Evolutionary conservation across 1,140 invertebrate genomes (phyloP), one percentile per base, ranked within the genome.

Genomic region (Aphaenogaster rudis): DNA sequence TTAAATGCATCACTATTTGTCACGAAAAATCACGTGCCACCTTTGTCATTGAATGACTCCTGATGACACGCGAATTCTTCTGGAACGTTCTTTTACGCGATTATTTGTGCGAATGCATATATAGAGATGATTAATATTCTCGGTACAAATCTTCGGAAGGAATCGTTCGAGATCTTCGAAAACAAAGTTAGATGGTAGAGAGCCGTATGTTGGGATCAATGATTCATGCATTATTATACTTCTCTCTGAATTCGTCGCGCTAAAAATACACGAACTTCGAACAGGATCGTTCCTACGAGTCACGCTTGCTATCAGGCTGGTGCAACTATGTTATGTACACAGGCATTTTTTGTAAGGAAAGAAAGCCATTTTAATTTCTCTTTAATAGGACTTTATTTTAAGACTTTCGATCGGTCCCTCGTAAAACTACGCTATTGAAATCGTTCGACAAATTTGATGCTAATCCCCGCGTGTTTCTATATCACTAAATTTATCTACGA

Each of bases 1-100:
- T 48, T 72, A 45, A 81, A 66, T 17, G 33, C 52, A 59, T 76
- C 48, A 7, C 6, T 50, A 13, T 52, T 79, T n/a, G 45, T 66
- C 61, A 66, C 42, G 33, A 42, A 39, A 69, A 69, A 80, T 79
- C 33, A 80, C 48, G n/a, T 54, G 63, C 9, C 11, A 69, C 39
- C 13, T 45, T 52, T 7, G 48, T 39, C 45, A 52, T 54, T 36
- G n/a, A n/a, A 54, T 78, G 42, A 48, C 5, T 48, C 11, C 8
- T 0, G 59, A 33, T 45, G 17, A 21, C 39, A 33, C n/a, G 63
- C 48, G 48, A 28, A 69, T 6, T 33, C 11, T 39, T 48, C 13
- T 8, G 9, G 33, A 67, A 67, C 21, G n/a, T 52, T 80, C 13
- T 28, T 36, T 42, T 33, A 36, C 42, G 8, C 42, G 42, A 48